These are phyloP conservation scores for Rhaphigaster nebulosa DNA, from an alignment of 2,888 invertebrate genomes.

Conservation along the genomic window DNA sequence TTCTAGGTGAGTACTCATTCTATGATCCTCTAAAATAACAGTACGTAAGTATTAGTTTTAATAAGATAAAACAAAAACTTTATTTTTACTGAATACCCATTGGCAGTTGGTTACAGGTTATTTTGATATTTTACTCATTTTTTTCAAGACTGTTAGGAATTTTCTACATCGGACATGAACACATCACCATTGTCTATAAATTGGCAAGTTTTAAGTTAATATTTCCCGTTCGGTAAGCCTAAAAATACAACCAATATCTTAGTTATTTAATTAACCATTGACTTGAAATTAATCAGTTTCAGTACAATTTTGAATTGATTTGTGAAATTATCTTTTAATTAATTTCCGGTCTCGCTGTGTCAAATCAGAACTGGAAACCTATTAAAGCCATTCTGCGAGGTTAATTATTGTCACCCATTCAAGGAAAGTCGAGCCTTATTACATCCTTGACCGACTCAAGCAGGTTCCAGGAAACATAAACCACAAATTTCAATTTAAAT, in stretches of 20 bases:
- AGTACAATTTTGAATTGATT: not conserved
- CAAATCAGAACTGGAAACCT: not conserved
- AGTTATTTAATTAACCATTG: not conserved
- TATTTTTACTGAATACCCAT: not conserved
- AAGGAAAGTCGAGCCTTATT: not conserved
- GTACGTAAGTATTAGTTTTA: slow-evolving; percentile 7
- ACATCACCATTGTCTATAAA: not conserved
- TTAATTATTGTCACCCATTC: slow-evolving; percentile 13
- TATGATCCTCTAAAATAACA: not conserved
- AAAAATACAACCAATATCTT: no score
- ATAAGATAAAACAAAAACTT: not conserved
- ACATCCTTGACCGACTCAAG: not conserved
- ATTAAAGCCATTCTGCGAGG: not conserved
- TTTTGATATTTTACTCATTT: not conserved
- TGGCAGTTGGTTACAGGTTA: not conserved
- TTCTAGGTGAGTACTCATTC: not conserved
- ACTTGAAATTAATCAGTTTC: not conserved
- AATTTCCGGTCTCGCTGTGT: not conserved
- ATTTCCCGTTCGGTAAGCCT: no score
- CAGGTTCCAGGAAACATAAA: not conserved
- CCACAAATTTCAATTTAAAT: not conserved
- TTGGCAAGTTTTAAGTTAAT: not conserved
- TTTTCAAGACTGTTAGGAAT: no score
- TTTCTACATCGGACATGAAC: not conserved
- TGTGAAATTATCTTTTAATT: no score